phyloP scores from a whole-genome alignment of 2,888 invertebrate genomes.

The Trypoxylon attenuatum region DNA sequence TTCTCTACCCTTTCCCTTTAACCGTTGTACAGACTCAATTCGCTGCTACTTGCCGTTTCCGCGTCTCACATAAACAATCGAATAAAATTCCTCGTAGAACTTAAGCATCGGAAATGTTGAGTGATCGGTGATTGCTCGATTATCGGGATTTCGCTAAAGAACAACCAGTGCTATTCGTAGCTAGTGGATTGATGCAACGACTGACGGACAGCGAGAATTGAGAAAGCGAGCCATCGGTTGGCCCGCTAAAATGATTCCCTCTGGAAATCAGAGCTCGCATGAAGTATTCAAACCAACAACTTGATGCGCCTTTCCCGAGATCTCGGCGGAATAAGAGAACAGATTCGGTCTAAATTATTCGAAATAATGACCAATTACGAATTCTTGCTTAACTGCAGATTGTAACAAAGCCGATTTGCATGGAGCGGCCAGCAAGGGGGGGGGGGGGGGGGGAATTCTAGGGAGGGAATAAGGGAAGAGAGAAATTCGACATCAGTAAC shows the following conservation, averaged over 20 bases:
- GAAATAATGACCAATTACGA: too few species aligned
- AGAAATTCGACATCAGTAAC: constrained; percentile 17
- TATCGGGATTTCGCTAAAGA: constrained; percentile 27
- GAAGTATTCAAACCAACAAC: constrained; percentile 25
- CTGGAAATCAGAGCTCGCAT: constrained; percentile 26
- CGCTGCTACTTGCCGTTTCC: too few species aligned
- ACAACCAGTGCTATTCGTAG: constrained; percentile 32
- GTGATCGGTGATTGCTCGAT: constrained; percentile 29
- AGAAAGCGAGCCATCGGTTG: constrained; percentile 4
- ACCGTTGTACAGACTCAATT: too few species aligned
- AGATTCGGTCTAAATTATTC: too few species aligned
- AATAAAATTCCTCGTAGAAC: too few species aligned
- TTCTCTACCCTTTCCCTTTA: too few species aligned
- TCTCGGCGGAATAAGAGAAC: constrained; percentile 13
- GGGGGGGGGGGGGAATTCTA: not conserved
- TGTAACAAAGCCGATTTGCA: too few species aligned
- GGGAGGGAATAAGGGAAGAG: constrained; percentile 3
- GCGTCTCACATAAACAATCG: too few species aligned
- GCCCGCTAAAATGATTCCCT: constrained; percentile 27
- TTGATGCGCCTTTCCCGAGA: constrained; percentile 12
- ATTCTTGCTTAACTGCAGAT: too few species aligned
- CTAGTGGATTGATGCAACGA: constrained; percentile 17
- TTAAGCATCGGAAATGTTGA: too few species aligned
- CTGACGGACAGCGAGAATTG: constrained; percentile 23
- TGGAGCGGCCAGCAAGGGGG: constrained; percentile 5